Evolutionary conservation across 2,888 invertebrate species (phyloP).

Genomic region (Amblyjoppa fuscipennis): DNA sequence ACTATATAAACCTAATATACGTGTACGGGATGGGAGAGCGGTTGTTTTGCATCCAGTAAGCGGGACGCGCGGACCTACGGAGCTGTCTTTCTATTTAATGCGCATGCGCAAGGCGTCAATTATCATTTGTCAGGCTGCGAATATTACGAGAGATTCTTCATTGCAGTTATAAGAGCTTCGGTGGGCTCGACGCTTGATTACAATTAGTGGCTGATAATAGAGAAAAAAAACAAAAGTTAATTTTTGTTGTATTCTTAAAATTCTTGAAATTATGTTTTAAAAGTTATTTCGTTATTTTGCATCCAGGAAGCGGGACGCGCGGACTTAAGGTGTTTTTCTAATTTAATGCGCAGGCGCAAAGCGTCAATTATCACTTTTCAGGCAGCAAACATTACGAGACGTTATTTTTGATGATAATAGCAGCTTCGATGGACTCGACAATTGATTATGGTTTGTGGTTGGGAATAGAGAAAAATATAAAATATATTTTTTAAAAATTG

Average conservation of each 20-base stretch:
- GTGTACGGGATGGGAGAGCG: background rate
- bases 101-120: background rate
- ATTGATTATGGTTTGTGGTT: background rate
- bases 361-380: background rate
- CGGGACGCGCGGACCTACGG: background rate
- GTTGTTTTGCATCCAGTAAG: background rate
- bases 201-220: background rate
- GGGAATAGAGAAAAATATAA: too few species aligned
- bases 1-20: background rate
- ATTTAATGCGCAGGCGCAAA: background rate
- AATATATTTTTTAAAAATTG: too few species aligned
- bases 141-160: background rate
- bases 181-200: background rate
- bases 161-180: background rate
- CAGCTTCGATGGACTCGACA: background rate
- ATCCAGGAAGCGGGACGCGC: background rate
- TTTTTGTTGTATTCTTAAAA: background rate
- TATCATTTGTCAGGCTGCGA: background rate
- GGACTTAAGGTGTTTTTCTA: background rate
- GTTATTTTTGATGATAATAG: background rate
- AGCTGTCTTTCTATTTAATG: background rate
- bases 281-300: background rate
- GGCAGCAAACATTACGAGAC: background rate
- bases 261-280: background rate
- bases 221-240: background rate